A percentile compares a stretch with the other conserved stretches of the same genome.
phyloP scores from a whole-genome alignment of 1,140 invertebrate genomes.

The Magallana ariakensis region DNA sequence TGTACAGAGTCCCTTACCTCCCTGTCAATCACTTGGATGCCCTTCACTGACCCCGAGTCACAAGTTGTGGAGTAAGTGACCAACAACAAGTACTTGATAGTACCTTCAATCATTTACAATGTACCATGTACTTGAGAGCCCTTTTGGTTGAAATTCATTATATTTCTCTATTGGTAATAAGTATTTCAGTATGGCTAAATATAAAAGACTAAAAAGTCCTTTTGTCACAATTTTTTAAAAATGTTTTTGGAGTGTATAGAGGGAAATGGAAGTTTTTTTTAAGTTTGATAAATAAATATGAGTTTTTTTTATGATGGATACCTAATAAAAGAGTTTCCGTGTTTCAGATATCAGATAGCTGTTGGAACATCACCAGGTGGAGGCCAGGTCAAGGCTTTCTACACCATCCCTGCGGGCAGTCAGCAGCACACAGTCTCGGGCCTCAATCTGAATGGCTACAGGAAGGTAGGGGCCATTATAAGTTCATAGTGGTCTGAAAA shows the following conservation, averaged over 20 bases:
- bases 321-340: not conserved
- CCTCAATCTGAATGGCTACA: conserved; percentile 55
- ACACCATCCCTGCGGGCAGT: conserved; percentile 39
- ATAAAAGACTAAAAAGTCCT: no score
- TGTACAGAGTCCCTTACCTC: conserved; percentile 62
- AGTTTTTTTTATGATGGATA: no score
- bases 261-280: no score
- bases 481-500: not conserved
- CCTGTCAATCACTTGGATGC: conserved; percentile 59
- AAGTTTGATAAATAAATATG: no score
- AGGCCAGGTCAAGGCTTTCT: conserved; percentile 59
- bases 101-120: no score
- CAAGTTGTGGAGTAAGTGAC: conserved; percentile 55
- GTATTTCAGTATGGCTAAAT: no score
- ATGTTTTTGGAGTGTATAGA: no score
- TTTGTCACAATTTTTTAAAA: no score
- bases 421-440: conserved; percentile 52
- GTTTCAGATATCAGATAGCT: conserved; percentile 63
- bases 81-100: no score
- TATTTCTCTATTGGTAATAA: no score
- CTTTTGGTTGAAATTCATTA: no score
- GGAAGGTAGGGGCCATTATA: conserved; percentile 44
- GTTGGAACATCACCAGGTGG: conserved; percentile 65
- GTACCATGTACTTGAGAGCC: no score
- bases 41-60: conserved; percentile 65